Evolutionary conservation across 2,797 vertebrate species (phyloP).

Genomic region (Tragopan temminckii): DNA sequence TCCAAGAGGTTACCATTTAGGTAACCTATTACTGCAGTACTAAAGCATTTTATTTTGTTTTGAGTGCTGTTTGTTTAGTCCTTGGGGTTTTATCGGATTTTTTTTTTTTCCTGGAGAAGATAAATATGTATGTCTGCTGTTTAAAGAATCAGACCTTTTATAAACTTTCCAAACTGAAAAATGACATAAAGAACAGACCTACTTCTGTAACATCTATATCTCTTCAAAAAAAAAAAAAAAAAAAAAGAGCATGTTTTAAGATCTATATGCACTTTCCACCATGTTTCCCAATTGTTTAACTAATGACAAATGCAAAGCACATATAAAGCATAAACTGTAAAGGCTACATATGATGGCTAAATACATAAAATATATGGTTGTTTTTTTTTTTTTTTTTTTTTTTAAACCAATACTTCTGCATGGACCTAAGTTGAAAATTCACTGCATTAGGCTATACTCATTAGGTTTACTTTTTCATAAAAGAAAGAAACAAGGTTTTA

Average conservation of each 20-base stretch:
- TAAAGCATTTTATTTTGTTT: neutral
- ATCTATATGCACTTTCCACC: neutral
- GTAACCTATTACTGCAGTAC: neutral
- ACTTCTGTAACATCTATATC: neutral
- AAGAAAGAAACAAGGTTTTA: conserved; percentile 21
- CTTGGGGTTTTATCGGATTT: neutral
- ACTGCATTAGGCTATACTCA: neutral
- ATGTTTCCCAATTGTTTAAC: neutral
- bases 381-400: no score
- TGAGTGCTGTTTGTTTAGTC: neutral
- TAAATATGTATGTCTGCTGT: neutral
- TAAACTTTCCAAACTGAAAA: neutral
- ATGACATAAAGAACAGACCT: neutral
- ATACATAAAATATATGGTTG: neutral
- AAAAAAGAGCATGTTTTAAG: neutral
- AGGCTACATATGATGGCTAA: neutral
- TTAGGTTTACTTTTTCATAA: conserved; percentile 40
- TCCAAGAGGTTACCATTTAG: neutral
- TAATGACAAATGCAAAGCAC: neutral
- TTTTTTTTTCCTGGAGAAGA: neutral
- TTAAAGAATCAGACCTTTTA: neutral
- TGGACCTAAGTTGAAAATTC: neutral
- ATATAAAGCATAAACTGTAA: neutral
- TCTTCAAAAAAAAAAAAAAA: neutral
- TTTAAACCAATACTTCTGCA: neutral